Evolutionary conservation across 2,113 vertebrate species (phyloP), one percentile per base, ranked within the genome.

Genomic region (Antechinus flavipes): DNA sequence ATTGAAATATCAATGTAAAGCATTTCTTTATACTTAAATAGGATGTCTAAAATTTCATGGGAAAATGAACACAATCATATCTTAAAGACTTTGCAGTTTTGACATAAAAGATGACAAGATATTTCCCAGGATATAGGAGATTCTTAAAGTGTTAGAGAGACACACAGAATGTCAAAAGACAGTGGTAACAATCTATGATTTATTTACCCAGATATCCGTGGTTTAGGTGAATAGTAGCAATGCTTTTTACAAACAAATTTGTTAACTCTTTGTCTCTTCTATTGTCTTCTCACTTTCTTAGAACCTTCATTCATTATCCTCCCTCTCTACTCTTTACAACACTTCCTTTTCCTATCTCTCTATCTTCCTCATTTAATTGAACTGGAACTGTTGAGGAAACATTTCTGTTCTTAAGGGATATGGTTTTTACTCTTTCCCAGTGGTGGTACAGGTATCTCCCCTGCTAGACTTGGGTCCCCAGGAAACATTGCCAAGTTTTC

Each of bases 301-400:
- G 1, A 42, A 19, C 68, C n/a, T 84, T 2, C 68, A 23, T 84
- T n/a, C 7, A 84, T 84, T 23, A 19, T 22, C 68, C 30, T 52
- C 35, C 30, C 47, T 92, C 84, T 10, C 6, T 54, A 35, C 16
- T 19, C 47, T 55, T 3, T 0, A 12, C 42, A 53, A 54, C 0
- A 0, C 49, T 93, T 27, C 46, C n/a, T 49, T 58, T 19, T 26
- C 76, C 25, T 76, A 1, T 30, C 46, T 47, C 26, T 26, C 47
- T 53, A 8, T 47, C 47, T 49, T 30, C 53, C 54, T 52, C 14
- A 52, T 52, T 92, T 47, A 84, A 42, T 84, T 42, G 35, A 84
- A 16, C 97, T 98, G 97, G 97, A 98, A 98, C 92, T 96, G 68
- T 95, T 95, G 68, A 93, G 97, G 97, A 95, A 10, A 25, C 47